Base-by-base conservation (phyloP, 2,797 vertebrate species). In the Lemur catta region DNA sequence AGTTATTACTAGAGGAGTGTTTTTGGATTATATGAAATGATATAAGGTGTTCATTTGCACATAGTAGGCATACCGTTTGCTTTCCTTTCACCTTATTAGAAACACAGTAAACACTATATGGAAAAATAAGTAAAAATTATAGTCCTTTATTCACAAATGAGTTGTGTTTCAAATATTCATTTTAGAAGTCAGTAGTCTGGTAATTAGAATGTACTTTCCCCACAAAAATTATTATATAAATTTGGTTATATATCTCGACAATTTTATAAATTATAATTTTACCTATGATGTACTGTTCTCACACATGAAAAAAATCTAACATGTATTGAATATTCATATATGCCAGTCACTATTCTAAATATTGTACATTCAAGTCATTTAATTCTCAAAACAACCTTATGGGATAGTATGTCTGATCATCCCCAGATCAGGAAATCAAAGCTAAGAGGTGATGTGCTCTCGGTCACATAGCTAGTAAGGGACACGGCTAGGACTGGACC, bases 251-350 rank as follows among this genome's bases (percentile, higher is more conserved):
- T 41, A 79, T 52, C 6, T 65, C 2, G 93, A 28, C 9, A 82
- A 79, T 61, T 79, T 74, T 69, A 82, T 48, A 94, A 93, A 86
- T 96, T 94, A 35, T 10, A 79, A 75, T 87, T 86, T 85, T 67
- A 92, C 38, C 94, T 30, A 89, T 24, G 89, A 76, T 61, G 24
- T 61, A 57, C 33, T 79, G 14, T 65, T 84, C 12, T 87, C 13
- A 50, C 43, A 65, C 22, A 85, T 78, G 26, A 91, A 91, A 71
- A 81, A 87, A 67, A 65, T 4, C 26, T 28, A 87, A 69, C 12
- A 89, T 26, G 43, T 46, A 84, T 12, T 85, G 7, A 61, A 20
- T 18, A 91, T 79, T 89, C 46, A 81, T 93, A 84, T 28, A 86
- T 33, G 57, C 10, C 18, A 92, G 30, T 35, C 6, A 79, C 35